Percentiles rank a stretch among this genome's conserved stretches.
phyloP scores from a whole-genome alignment of 2,888 invertebrate species.

The Lordiphosa fenestrarum region DNA sequence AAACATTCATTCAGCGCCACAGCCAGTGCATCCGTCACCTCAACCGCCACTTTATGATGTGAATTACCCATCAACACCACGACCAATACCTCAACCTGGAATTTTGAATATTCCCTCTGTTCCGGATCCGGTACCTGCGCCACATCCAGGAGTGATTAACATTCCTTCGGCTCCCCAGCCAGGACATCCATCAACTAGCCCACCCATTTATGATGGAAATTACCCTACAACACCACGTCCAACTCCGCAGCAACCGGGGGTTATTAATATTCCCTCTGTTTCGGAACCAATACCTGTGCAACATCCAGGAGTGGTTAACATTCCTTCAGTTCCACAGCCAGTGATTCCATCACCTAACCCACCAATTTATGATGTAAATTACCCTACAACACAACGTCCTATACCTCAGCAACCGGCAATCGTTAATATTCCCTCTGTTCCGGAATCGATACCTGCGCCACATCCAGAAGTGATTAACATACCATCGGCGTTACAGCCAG shows the following conservation, averaged over 20 bases:
- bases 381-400: conserved; percentile 6
- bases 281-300: conserved; percentile 4
- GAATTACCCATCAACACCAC: conserved; percentile 13
- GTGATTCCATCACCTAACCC: conserved; percentile 66
- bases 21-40: conserved; percentile 25
- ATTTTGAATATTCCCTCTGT: conserved; percentile 34
- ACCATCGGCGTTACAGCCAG: conserved; percentile 26
- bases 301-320: conserved; percentile 15
- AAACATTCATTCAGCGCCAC: conserved; percentile 14
- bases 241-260: conserved; percentile 2
- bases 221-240: conserved; percentile 3
- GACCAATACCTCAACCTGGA: conserved; percentile 16
- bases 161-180: conserved; percentile 37
- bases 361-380: conserved; percentile 45
- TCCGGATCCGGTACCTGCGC: conserved; percentile 15
- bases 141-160: conserved; percentile 37
- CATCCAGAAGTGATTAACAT: conserved; percentile 40
- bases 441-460: conserved; percentile 48
- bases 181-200: conserved; percentile 1
- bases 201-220: conserved; percentile 17
- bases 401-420: conserved; percentile 13
- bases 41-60: conserved; percentile 26
- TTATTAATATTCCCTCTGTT: conserved; percentile 7
- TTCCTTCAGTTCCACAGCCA: conserved; percentile 25
- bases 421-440: conserved; percentile 11